phyloP scores from a whole-genome alignment of 2,113 vertebrate genomes.

The Pelusios castaneus region DNA sequence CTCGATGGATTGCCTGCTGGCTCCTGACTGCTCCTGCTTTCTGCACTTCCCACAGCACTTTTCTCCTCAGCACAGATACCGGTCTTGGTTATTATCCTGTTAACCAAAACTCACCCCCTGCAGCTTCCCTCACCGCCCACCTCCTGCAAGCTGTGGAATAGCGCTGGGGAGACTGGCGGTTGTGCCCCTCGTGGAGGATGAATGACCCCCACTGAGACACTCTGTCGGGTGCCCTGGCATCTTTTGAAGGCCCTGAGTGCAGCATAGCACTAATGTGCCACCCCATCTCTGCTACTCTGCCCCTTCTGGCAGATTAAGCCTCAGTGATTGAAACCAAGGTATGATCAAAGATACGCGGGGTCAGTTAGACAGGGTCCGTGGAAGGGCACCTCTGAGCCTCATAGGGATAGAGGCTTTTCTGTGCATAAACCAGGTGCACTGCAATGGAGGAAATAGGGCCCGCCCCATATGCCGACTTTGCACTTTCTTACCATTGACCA shows the following conservation, averaged over 20 bases:
- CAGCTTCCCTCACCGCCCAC: not conserved
- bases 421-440: not conserved
- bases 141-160: not conserved
- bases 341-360: accelerated
- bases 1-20: not conserved
- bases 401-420: not conserved
- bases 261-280: not conserved
- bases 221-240: not conserved
- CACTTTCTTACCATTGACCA: slow-evolving; percentile 76
- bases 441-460: not conserved
- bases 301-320: accelerated
- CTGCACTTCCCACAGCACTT: not conserved
- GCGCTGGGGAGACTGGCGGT: not conserved
- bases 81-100: not conserved
- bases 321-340: not conserved
- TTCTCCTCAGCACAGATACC: not conserved
- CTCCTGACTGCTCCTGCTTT: not conserved
- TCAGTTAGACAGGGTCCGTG: not conserved
- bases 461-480: not conserved
- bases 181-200: not conserved
- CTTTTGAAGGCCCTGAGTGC: not conserved
- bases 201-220: not conserved
- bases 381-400: not conserved
- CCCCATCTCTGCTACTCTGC: not conserved
- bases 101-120: not conserved